phyloP scores from a whole-genome alignment of 2,888 invertebrate genomes.

The Noctua janthe region DNA sequence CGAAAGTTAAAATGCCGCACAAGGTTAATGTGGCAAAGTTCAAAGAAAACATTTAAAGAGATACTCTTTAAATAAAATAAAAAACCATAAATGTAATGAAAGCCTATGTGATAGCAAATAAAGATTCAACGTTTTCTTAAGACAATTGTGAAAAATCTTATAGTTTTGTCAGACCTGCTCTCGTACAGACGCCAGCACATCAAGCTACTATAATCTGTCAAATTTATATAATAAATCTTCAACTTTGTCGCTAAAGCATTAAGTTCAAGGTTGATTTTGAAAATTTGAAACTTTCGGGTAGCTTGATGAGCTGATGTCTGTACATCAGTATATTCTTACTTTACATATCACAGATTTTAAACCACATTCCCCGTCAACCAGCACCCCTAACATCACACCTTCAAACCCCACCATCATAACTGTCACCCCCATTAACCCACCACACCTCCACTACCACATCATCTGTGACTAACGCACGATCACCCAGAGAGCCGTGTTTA shows the following conservation, averaged over 20 bases:
- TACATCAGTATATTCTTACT: neutral
- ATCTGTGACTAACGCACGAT: conserved; percentile 86
- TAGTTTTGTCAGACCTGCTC: neutral
- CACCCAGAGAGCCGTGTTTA: conserved; percentile 78
- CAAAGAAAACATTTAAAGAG: too few relatives aligned
- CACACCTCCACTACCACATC: conserved; percentile 62
- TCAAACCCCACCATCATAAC: neutral
- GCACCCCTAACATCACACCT: neutral
- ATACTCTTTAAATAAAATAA: neutral
- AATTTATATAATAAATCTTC: too few relatives aligned
- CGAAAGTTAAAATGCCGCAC: neutral
- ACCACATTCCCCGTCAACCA: neutral
- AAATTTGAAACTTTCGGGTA: too few relatives aligned
- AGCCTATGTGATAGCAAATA: neutral
- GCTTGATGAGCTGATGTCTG: too few relatives aligned
- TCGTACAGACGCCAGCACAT: too few relatives aligned
- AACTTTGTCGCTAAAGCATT: too few relatives aligned
- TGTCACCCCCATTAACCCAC: conserved; percentile 35
- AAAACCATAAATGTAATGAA: neutral
- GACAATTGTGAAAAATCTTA: neutral
- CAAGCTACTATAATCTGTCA: too few relatives aligned
- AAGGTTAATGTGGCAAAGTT: neutral
- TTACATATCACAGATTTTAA: neutral
- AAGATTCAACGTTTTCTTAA: neutral
- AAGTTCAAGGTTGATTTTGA: too few relatives aligned